phyloP scores from a whole-genome alignment of 1,140 invertebrate genomes.

The Philotrypesis tridentata region DNA sequence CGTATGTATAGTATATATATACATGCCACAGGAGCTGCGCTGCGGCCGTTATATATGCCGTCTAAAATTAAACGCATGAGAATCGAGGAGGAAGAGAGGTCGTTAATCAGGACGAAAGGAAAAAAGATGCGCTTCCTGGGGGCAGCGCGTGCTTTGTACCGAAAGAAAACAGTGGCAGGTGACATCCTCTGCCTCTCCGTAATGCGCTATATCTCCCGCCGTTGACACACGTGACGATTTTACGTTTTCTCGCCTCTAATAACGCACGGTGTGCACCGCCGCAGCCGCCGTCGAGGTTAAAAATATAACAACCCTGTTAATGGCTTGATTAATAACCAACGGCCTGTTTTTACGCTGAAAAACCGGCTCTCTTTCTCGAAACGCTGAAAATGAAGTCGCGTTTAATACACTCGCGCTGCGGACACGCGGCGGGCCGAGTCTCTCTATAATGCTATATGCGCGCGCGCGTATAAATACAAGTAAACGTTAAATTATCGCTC shows the following conservation, averaged over 20 bases:
- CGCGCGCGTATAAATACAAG: background rate
- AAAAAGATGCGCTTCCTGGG: slow-evolving; percentile 3
- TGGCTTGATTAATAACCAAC: no score
- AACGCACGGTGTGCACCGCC: background rate
- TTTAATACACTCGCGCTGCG: background rate
- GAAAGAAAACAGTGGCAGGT: slow-evolving; percentile 16
- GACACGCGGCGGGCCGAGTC: no score
- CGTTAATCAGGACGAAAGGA: slow-evolving; percentile 10
- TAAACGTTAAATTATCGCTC: background rate
- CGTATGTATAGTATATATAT: no score
- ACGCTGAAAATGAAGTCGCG: background rate
- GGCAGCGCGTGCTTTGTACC: background rate
- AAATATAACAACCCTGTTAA: no score
- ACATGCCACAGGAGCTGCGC: no score
- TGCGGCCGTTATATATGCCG: no score
- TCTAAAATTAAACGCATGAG: slow-evolving; percentile 26
- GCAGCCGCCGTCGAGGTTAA: no score
- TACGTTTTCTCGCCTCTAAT: background rate
- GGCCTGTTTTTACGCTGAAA: no score
- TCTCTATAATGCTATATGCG: no score
- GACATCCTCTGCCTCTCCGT: slow-evolving; percentile 6
- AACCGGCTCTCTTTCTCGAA: background rate
- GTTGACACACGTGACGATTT: slow-evolving; percentile 10
- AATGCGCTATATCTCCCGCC: background rate
- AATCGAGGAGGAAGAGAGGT: background rate